Conservation (phyloP, 2,888 invertebrate species). For the Cremastinae sp. region DNA sequence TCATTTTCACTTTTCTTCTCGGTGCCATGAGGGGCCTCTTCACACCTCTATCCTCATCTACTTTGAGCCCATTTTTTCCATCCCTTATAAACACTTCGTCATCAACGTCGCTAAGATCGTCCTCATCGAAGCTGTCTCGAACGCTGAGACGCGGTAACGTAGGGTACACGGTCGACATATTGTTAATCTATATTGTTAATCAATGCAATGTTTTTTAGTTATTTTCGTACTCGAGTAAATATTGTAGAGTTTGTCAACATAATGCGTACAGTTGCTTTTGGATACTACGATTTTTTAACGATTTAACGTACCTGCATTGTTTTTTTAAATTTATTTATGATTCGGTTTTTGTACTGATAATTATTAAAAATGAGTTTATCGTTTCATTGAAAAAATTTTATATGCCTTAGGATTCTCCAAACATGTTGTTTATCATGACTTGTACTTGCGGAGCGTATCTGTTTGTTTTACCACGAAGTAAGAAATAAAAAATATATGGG, state of each 20-base stretch:
- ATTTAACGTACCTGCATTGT: too few species aligned
- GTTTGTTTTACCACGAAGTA: conserved; percentile 16
- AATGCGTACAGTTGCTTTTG: background rate
- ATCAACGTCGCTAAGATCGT: conserved; percentile 88
- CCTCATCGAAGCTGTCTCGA: conserved; percentile 87
- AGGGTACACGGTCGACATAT: conserved; percentile 83
- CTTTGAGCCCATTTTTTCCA: conserved; percentile 84
- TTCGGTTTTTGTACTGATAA: background rate
- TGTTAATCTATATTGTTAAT: conserved; percentile 13
- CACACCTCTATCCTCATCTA: conserved; percentile 86
- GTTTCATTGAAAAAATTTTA: conserved; percentile 4
- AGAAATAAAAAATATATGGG: too few species aligned
- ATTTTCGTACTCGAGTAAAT: background rate
- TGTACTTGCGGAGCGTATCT: background rate
- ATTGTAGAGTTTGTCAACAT: background rate
- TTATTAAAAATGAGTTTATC: background rate
- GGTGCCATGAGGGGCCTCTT: conserved; percentile 89
- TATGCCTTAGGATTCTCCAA: background rate
- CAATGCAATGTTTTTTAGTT: background rate
- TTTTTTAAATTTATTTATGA: too few species aligned
- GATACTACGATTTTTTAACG: background rate
- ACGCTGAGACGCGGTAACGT: conserved; percentile 84
- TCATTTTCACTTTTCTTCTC: conserved; percentile 82
- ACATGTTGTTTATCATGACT: conserved; percentile 15
- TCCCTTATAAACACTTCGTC: conserved; percentile 90